Base-by-base conservation (phyloP, 2,113 vertebrate genomes). In the Typhlomys cinereus region DNA sequence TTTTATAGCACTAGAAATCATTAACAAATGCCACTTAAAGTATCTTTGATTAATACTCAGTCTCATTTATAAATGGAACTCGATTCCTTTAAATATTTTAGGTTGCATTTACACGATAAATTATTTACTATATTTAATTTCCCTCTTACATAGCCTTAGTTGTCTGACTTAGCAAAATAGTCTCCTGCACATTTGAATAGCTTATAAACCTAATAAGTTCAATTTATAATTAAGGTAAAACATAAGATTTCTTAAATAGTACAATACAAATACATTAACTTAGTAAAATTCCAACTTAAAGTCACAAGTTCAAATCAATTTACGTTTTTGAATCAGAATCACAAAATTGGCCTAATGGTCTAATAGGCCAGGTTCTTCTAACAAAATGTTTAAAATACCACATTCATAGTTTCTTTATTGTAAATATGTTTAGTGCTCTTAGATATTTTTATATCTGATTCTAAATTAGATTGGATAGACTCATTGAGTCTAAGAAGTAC, bases 101-200 rank as follows among this genome's bases (percentile, higher is more conserved):
- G 90, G 91, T 91, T 52, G 7, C 36, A 71, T 50, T 88, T 85
- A 44, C 64, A 84, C 70, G 74, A 69, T 91, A 83, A 87, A 83
- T 91, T 87, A 87, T 92, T 85, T 83, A 92, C 86, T 74, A 57
- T 20, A 80, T 50, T 86, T 89, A 46, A 78, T 61, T 86, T 83
- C 17, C 36, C 44, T 67, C 75, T 78, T 87, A 89, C 67, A 34
- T 66, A 2, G 85, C 23, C 89, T 25, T 41, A 79, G 44, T 46
- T 80, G 29, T 88, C 83, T 64, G 36, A 79, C 29, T 89, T 83
- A 93, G 86, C 34, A 88, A 62, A 85, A 90, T 48, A 41, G 2
- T 20, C 48, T 91, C 29, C 36, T 50, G 64, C 7, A 27, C 52
- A 27, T 39, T 73, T 84, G 64, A 84, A 70, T 62, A 70, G 87